A percentile compares a stretch with the other conserved stretches of the same genome.
These are phyloP conservation scores for Glyptemys insculpta DNA, from an alignment of 2,797 vertebrate genomes.

Conservation along the genomic window DNA sequence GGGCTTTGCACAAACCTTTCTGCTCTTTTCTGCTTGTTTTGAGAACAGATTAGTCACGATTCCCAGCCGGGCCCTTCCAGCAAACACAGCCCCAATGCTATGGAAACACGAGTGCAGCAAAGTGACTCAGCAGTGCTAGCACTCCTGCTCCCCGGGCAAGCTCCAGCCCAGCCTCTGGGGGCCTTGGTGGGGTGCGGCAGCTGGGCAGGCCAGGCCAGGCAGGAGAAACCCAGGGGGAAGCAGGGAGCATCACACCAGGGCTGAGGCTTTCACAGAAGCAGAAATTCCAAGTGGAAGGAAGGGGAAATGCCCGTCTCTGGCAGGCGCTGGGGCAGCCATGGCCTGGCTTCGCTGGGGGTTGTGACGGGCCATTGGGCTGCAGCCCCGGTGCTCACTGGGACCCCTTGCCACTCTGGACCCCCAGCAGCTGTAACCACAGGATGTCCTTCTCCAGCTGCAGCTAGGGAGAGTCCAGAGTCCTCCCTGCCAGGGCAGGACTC, in stretches of 20 bases:
- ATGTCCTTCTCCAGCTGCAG: no score
- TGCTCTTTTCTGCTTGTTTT: constrained; percentile 76
- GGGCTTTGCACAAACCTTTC: constrained; percentile 71
- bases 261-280: not conserved
- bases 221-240: not conserved
- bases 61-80: constrained; percentile 67
- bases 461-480: no score
- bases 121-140: constrained; percentile 62
- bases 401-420: no score
- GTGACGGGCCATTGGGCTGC: no score
- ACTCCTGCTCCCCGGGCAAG: not conserved
- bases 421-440: no score
- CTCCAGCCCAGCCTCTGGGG: not conserved
- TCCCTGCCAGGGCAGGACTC: not conserved
- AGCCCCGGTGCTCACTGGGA: not conserved
- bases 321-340: not conserved
- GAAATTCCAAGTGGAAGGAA: not conserved
- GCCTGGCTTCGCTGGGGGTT: no score
- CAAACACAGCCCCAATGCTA: constrained; percentile 73
- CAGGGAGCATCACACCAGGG: not conserved
- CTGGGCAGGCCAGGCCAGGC: not conserved
- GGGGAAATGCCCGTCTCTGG: not conserved
- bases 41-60: constrained; percentile 86
- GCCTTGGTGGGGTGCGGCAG: not conserved
- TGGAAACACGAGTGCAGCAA: constrained; percentile 62